Percentiles rank a stretch among this genome's conserved stretches.
Conservation (phyloP, 2,888 invertebrate genomes). For the Melipona beecheii region DNA sequence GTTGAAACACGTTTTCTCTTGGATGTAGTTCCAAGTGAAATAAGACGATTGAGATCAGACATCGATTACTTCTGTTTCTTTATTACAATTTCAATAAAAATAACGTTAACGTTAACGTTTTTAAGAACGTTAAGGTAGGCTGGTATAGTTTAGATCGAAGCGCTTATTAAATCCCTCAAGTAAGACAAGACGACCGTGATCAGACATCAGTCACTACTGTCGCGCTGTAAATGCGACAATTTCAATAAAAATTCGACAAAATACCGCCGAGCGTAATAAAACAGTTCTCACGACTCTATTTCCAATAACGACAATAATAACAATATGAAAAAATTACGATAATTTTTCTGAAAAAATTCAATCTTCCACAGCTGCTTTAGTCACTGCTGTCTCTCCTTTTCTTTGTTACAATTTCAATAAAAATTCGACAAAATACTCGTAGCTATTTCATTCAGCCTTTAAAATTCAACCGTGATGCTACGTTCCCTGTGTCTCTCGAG, state of each 20-base stretch:
- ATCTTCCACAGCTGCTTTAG: too few relatives aligned
- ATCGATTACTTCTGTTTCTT: background rate
- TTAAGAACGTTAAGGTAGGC: too few relatives aligned
- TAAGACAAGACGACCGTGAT: conserved; percentile 12
- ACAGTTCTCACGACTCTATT: background rate
- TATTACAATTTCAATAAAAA: background rate
- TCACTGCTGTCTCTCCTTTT: background rate
- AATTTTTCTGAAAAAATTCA: background rate
- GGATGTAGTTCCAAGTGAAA: background rate
- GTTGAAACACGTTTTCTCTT: background rate
- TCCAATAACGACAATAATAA: background rate
- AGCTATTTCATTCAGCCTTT: background rate
- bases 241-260: background rate
- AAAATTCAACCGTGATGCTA: background rate
- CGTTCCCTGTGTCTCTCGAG: background rate
- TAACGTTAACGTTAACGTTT: background rate
- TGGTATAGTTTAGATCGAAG: too few relatives aligned
- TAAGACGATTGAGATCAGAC: background rate
- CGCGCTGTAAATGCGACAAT: background rate
- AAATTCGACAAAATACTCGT: background rate
- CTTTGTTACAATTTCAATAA: background rate
- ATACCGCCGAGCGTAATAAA: background rate
- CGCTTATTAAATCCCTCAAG: background rate
- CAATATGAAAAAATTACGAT: background rate
- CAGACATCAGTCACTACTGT: background rate